These are phyloP conservation scores for Drosophila lacertosa DNA, from an alignment of 1,140 invertebrate species.

Conservation along the genomic window DNA sequence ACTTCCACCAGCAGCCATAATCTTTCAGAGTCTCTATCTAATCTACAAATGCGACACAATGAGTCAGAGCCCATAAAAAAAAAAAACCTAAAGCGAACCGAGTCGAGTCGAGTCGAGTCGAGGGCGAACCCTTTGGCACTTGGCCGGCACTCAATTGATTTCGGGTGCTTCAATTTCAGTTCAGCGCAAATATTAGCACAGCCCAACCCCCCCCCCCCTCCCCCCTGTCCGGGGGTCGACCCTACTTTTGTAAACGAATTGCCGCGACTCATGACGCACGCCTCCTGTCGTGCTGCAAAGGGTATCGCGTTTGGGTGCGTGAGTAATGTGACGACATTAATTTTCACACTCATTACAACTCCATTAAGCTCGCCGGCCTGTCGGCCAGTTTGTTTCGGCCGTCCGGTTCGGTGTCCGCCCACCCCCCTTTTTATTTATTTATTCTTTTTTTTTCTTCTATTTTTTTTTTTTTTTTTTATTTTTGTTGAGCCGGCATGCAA, in stretches of 20 bases:
- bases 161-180: slow-evolving; percentile 57
- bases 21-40: slow-evolving; percentile 20
- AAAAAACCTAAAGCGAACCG: background rate
- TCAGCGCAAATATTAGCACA: slow-evolving; percentile 71
- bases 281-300: background rate
- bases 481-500: slow-evolving; percentile 26
- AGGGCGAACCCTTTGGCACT: slow-evolving; percentile 21
- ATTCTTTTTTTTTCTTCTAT: no score
- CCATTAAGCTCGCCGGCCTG: slow-evolving; percentile 63
- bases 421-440: background rate
- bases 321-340: slow-evolving; percentile 83
- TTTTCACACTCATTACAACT: slow-evolving; percentile 83
- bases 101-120: background rate
- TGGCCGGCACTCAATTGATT: slow-evolving; percentile 57
- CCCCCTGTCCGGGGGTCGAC: no score
- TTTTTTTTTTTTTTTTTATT: no score
- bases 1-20: slow-evolving; percentile 14
- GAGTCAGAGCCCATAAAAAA: slow-evolving; percentile 26
- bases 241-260: slow-evolving; percentile 2
- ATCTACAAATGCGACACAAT: slow-evolving; percentile 28
- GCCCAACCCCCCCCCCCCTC: slow-evolving; percentile 35
- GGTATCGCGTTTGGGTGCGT: slow-evolving; percentile 64
- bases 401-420: slow-evolving; percentile 7
- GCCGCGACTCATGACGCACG: background rate
- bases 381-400: slow-evolving; percentile 41